Evolutionary conservation across 1,140 invertebrate genomes (phyloP).

Genomic region (Stegodyphus mimosarum): DNA sequence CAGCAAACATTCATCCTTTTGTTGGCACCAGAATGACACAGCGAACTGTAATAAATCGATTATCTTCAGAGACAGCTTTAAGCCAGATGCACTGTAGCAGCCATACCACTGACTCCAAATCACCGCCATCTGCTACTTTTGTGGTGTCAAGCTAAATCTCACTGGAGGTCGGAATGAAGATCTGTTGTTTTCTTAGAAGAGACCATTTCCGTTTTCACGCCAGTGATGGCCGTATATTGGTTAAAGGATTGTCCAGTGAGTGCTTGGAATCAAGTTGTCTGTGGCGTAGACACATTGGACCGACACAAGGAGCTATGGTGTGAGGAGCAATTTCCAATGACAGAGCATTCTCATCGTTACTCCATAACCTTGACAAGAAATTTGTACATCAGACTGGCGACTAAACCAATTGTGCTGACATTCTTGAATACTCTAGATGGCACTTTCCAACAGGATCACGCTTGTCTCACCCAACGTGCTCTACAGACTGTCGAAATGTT

Average conservation of each 20-base stretch:
- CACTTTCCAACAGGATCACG: neutral
- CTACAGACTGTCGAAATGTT: neutral
- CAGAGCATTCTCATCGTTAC: neutral
- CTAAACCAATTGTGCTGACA: neutral
- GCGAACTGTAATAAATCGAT: neutral
- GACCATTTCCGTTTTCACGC: neutral
- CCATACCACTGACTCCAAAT: neutral
- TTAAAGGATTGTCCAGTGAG: neutral
- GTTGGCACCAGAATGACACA: neutral
- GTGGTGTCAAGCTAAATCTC: neutral
- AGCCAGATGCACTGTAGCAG: neutral
- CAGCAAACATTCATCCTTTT: neutral
- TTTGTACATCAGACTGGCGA: neutral
- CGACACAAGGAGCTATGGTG: neutral
- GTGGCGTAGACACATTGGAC: no score
- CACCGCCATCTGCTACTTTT: neutral
- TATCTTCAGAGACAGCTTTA: neutral
- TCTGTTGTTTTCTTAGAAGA: neutral
- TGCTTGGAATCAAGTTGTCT: neutral
- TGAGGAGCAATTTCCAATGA: neutral
- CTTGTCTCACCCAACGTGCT: neutral
- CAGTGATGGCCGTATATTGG: neutral
- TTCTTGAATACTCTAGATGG: neutral
- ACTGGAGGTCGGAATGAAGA: neutral
- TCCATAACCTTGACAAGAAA: no score